Evolutionary conservation across 2,888 invertebrate species (phyloP).

Genomic region (Acrocyrtus sp.): DNA sequence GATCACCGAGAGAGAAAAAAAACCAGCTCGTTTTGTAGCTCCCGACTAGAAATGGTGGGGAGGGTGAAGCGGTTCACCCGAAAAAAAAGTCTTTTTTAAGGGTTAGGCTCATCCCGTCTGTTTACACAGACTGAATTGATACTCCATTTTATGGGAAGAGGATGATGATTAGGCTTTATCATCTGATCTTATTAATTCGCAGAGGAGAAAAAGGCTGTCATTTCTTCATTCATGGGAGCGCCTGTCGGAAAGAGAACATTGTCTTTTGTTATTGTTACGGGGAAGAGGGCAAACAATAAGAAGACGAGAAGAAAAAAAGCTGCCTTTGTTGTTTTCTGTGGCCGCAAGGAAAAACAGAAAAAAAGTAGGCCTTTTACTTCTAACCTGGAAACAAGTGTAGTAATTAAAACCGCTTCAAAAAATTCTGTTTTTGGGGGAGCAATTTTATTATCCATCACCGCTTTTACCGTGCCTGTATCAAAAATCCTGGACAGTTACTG

Average conservation of each 20-base stretch:
- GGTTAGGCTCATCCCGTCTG: background rate
- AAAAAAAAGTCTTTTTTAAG: background rate
- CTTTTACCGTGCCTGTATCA: no score
- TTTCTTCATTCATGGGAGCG: background rate
- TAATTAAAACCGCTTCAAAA: no score
- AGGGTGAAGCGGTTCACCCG: background rate
- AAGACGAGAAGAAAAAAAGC: background rate
- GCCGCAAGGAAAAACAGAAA: background rate
- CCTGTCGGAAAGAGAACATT: slow-evolving; percentile 9
- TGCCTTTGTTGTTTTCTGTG: background rate
- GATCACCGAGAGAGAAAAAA: slow-evolving; percentile 3
- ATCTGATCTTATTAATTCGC: background rate
- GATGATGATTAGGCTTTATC: background rate
- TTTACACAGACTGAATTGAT: slow-evolving; percentile 13
- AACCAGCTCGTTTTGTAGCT: no score
- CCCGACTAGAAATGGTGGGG: background rate
- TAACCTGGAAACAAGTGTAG: no score
- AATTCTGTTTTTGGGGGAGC: no score
- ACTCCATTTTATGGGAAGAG: slow-evolving; percentile 7
- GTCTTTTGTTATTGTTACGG: slow-evolving; percentile 39
- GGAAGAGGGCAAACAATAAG: slow-evolving; percentile 10
- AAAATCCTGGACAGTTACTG: no score
- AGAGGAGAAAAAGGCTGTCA: background rate
- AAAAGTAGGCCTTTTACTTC: no score
- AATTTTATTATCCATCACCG: no score